Base-by-base conservation (phyloP, 1,140 invertebrate genomes). In the Ooceraea biroi region DNA sequence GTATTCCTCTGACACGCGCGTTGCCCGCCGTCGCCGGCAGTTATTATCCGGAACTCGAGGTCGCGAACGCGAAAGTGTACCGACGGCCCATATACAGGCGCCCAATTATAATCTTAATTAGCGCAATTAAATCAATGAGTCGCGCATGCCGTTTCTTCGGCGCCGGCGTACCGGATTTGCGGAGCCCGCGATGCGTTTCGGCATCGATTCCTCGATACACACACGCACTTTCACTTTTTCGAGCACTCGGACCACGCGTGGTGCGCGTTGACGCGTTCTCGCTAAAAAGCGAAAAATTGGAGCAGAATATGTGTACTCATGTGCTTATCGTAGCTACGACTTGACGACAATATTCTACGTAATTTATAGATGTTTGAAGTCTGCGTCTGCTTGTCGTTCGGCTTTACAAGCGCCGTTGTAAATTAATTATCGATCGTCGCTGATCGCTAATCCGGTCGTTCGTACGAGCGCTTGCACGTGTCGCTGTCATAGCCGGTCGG, bases 31-130 rank as follows among this genome's bases (percentile, higher is more conserved):
- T 69, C 22, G 25, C 63, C 61, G 30, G 22, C n/a, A n/a, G n/a
- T n/a, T n/a, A 58, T 57, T 22, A 57, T 57, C 57, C 71, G 46
- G 11, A 27, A 30, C 25, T 52, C 14, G 46, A 17, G 44, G 8
- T 69, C 17, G 22, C 41, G 44, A 7, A 61, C 19, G 30, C 58
- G 44, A 76, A 76, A 76, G 44, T 63, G 50, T 63, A 50, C 73
- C 73, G 27, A n/a, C 41, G n/a, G 12, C 12, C 48, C n/a, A n/a
- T 41, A 22, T 46, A 30, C 5, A 27, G 44, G 5, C 30, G 44
- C 69, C 48, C n/a, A 69, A 71, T 68, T 69, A n/a, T 52, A 19
- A 19, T 25, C 19, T 78, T 55, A 69, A 69, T 78, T 78, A 17
- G n/a, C 1, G 27, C 30, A 44, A 78, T 68, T 55, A 55, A 17